Evolutionary conservation across 2,888 invertebrate species (phyloP), one percentile per base, ranked within the genome.

Genomic region (Lithosia quadra): DNA sequence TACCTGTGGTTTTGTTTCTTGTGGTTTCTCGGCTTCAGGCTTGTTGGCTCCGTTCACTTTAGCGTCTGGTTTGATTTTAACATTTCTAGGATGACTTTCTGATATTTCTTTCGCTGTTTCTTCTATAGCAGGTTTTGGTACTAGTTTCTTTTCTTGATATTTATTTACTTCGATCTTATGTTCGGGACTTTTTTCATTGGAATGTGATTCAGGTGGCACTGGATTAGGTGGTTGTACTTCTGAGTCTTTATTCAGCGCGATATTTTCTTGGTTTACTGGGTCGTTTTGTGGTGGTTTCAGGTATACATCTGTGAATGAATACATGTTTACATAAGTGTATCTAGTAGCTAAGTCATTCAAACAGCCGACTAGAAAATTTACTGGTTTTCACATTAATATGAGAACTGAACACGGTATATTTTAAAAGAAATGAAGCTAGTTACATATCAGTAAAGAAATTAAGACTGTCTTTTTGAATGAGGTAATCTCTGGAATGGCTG

Each of bases 221-320:
- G 94, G 93, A 72, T 95, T 95, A 0, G 95, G 94, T 0, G 95
- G 94, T 76, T 95, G 91, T 5, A 92, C 85, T 83, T 91, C 92
- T 0, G 95, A 95, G 76, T 95, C 84, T 57, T 86, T 85, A 4
- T 81, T 75, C 55, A 80, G 34, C 68, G 79, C 77, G 10, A 83
- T 74, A 43, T 2, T 67, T 79, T 72, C 11, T 73, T 71, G 8
- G 64, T 65, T 53, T 81, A 62, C 72, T 56, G 77, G 75, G 63
- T 82, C 84, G 63, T 73, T 79, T 57, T 84, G 80, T 57, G 83
- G 71, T 24, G 86, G 85, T 69, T 90, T 90, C 2, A 78, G 74
- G 55, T 85, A 77, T 2, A 82, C 73, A 67, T 82, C 92, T 89
- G 88, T 71, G 89, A 79, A 81, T 56, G 69, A 73, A 63, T 28